Evolutionary conservation across 2,797 vertebrate genomes (phyloP), one percentile per base, ranked within the genome.

Genomic region (Parauchenoglanis punctatus): DNA sequence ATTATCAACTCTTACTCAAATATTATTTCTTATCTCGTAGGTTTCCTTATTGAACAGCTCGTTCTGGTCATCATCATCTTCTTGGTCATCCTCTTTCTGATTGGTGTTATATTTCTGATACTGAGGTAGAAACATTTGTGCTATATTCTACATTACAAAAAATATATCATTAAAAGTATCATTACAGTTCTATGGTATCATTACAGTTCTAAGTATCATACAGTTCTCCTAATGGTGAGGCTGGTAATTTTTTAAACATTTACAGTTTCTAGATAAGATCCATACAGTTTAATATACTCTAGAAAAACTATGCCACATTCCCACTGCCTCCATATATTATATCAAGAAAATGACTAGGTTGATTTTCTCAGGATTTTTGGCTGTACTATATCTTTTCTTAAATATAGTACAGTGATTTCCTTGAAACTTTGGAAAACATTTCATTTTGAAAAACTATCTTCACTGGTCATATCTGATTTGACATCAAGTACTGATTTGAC

Each of bases 101-200:
- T 92, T 46, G 0, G 81, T 18, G 0, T 87, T 4, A 0, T 92
- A 73, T 0, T 90, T 56, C 17, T 93, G 0, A 4, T 91, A 13
- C 89, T 54, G 87, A 95, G 94, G 95, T 92, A 95, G 89, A 90
- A 87, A 78, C 46, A 46, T 65, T 20, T 63, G 3, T 23, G 44
- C 7, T 82, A 28, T 46, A n/a, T 65, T 81, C 40, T 11, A 0
- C 44, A 18, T 63, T 18, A 28, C 0, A 6, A 23, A 18, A 58
- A 81, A 80, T 44, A 49, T 52, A 20, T 75, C 5, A 75, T 52
- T 35, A 35, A 35, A 35, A 35, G 35, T 35, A 35, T 35, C 35
- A 35, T 35, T 52, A n/a, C 44, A 54, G 23, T 56, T 56, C n/a
- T n/a, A n/a, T n/a, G n/a, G n/a, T n/a, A n/a, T n/a, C n/a, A n/a